phyloP scores from a whole-genome alignment of 2,113 vertebrate species.

The Arizona elegans region DNA sequence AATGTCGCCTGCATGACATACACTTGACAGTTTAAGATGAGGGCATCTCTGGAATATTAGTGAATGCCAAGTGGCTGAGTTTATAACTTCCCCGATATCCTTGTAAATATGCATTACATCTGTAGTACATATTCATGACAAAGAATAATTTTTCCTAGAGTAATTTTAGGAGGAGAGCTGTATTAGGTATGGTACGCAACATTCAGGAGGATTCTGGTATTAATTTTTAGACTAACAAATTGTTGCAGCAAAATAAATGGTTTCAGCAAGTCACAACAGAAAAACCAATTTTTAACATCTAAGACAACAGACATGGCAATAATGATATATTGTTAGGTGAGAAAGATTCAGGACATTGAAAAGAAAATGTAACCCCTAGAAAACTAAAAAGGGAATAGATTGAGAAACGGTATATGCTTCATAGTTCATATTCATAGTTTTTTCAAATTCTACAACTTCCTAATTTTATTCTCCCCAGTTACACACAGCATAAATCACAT shows the following conservation, averaged over 20 bases:
- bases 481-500: background rate
- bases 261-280: background rate
- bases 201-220: background rate
- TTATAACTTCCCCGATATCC: background rate
- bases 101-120: background rate
- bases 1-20: background rate
- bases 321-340: background rate
- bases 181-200: background rate
- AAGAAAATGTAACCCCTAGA: background rate
- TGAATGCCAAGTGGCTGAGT: background rate
- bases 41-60: background rate
- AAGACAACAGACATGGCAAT: background rate
- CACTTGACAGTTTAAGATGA: background rate
- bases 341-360: background rate
- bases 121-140: background rate
- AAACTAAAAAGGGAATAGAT: background rate
- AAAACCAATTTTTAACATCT: background rate
- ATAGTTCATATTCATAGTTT: background rate
- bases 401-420: background rate
- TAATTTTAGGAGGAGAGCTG: background rate
- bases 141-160: background rate
- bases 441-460: background rate
- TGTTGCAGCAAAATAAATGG: background rate
- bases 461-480: background rate
- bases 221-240: background rate